Conservation (phyloP, 2,113 vertebrate genomes). For the Oxyruncus cristatus region DNA sequence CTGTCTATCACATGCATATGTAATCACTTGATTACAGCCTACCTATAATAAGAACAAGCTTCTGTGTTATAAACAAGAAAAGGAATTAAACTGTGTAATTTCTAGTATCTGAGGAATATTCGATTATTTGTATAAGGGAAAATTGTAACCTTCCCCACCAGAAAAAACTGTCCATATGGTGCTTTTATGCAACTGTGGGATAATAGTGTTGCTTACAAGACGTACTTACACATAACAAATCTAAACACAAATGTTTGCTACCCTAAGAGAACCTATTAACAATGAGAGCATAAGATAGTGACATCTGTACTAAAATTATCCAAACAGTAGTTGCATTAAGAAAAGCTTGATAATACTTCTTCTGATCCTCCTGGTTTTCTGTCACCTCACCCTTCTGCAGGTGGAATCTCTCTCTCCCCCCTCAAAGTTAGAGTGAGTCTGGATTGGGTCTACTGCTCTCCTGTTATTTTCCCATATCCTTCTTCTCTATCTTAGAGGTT, state of each 20-base stretch:
- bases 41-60: not conserved
- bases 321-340: not conserved
- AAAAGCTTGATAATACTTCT: not conserved
- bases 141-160: not conserved
- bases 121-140: not conserved
- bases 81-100: not conserved
- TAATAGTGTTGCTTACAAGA: not conserved
- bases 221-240: not conserved
- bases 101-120: not conserved
- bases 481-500: not conserved
- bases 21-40: not conserved
- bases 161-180: not conserved
- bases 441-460: not conserved
- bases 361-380: not conserved
- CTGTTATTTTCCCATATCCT: not conserved
- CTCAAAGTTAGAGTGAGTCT: not conserved
- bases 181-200: not conserved
- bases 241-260: not conserved
- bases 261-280: not conserved
- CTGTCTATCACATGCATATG: not conserved
- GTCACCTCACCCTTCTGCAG: not conserved
- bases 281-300: not conserved
- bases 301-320: not conserved
- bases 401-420: not conserved
- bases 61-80: not conserved